Percentiles rank a stretch among this genome's conserved stretches.
phyloP scores from a whole-genome alignment of 2,113 vertebrate species.

The Cyprinodon tularosa region DNA sequence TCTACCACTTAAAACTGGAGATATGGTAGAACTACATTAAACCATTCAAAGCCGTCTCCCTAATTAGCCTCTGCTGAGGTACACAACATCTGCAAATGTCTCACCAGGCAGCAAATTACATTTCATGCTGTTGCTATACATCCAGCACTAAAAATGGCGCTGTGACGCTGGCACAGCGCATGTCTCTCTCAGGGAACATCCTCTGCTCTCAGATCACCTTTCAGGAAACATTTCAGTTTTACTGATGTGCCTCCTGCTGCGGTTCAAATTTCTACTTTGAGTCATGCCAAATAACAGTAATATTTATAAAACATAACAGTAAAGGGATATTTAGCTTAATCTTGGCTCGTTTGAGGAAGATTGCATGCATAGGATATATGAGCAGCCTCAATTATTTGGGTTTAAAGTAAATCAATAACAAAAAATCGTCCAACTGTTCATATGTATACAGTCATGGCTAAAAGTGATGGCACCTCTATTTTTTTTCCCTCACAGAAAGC shows the following conservation, averaged over 20 bases:
- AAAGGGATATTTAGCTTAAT: background rate
- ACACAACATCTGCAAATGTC: slow-evolving; percentile 18
- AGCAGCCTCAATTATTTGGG: no score
- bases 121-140: slow-evolving; percentile 70
- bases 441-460: no score
- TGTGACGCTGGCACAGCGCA: slow-evolving; percentile 49
- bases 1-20: slow-evolving; percentile 1
- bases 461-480: no score
- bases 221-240: slow-evolving; percentile 34
- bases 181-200: slow-evolving; percentile 25
- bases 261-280: slow-evolving; percentile 1
- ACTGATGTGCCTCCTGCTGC: slow-evolving; percentile 5
- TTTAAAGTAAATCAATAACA: no score
- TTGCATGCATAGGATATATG: background rate
- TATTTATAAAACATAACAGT: background rate
- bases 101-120: slow-evolving; percentile 33
- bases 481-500: no score
- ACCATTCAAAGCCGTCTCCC: slow-evolving; percentile 11
- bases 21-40: slow-evolving; percentile 7
- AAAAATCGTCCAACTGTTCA: background rate
- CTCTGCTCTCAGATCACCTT: slow-evolving; percentile 45
- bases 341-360: background rate
- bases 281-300: background rate
- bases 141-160: slow-evolving; percentile 70
- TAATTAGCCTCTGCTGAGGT: slow-evolving; percentile 35